phyloP scores from a whole-genome alignment of 2,888 invertebrate species.

The Bursaphelenchus okinawaensis region DNA sequence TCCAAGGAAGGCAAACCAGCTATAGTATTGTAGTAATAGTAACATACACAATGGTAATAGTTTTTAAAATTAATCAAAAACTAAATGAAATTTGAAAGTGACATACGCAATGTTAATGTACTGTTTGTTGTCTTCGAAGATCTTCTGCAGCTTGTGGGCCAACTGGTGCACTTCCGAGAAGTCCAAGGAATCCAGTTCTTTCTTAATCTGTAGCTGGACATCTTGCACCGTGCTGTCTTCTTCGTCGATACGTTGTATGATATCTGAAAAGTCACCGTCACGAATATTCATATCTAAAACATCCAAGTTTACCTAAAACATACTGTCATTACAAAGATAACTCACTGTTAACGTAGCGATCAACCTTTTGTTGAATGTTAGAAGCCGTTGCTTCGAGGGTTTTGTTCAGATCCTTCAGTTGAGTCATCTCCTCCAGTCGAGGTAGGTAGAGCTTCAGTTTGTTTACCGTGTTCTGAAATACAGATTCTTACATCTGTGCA shows the following conservation, averaged over 20 bases:
- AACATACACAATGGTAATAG: background rate
- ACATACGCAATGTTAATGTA: constrained; percentile 3
- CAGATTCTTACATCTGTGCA: too few species aligned
- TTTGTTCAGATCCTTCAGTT: background rate
- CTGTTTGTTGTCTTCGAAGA: background rate
- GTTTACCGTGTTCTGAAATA: too few species aligned
- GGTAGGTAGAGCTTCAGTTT: too few species aligned
- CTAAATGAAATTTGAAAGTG: background rate
- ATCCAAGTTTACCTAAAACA: too few species aligned
- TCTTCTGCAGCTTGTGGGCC: background rate
- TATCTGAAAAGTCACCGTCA: too few species aligned
- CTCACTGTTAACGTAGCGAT: constrained; percentile 2
- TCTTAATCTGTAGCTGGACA: background rate
- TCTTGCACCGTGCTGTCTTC: background rate
- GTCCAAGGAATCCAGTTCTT: constrained; percentile 6
- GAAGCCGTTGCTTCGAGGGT: background rate
- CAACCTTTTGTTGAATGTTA: constrained; percentile 1
- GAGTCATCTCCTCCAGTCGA: background rate
- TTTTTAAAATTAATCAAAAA: background rate
- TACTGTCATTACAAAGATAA: background rate
- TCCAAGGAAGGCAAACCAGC: constrained; percentile 60
- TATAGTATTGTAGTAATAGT: constrained; percentile 47
- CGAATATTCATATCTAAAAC: too few species aligned
- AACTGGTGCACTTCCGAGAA: constrained; percentile 1
- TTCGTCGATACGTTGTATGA: constrained; percentile 4